Percentiles rank a stretch among this genome's conserved stretches.
Evolutionary conservation across 2,113 vertebrate species (phyloP).

Genomic region (Platysteira castanea): DNA sequence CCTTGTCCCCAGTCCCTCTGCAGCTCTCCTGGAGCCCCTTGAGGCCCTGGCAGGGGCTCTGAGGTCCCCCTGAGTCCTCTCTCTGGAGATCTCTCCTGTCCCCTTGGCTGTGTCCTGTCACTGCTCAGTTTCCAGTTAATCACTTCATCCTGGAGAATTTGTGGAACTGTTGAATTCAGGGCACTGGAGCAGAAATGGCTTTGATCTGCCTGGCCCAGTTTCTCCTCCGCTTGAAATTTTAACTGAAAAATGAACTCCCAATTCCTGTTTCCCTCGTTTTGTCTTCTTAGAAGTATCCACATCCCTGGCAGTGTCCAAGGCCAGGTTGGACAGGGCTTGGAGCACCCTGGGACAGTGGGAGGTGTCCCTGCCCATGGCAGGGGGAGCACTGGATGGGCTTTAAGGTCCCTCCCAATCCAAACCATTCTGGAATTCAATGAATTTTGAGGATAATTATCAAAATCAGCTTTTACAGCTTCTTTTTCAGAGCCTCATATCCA

Average conservation of each 20-base stretch:
- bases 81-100: background rate
- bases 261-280: background rate
- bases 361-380: background rate
- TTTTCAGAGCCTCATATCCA: background rate
- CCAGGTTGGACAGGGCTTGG: background rate
- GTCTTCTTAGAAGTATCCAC: too few species aligned
- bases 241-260: background rate
- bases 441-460: background rate
- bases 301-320: background rate
- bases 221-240: background rate
- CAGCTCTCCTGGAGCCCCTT: background rate
- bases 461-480: background rate
- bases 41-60: fast-evolving
- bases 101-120: background rate
- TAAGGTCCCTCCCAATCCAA: background rate
- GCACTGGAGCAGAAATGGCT: background rate
- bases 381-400: background rate
- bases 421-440: background rate
- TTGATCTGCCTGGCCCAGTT: background rate
- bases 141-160: background rate
- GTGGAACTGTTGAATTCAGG: background rate
- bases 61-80: background rate
- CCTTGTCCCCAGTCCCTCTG: background rate
- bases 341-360: fast-evolving
- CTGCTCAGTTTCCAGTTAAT: background rate